Evolutionary conservation across 2,888 invertebrate species (phyloP).

Genomic region (Drosophila mimetica): DNA sequence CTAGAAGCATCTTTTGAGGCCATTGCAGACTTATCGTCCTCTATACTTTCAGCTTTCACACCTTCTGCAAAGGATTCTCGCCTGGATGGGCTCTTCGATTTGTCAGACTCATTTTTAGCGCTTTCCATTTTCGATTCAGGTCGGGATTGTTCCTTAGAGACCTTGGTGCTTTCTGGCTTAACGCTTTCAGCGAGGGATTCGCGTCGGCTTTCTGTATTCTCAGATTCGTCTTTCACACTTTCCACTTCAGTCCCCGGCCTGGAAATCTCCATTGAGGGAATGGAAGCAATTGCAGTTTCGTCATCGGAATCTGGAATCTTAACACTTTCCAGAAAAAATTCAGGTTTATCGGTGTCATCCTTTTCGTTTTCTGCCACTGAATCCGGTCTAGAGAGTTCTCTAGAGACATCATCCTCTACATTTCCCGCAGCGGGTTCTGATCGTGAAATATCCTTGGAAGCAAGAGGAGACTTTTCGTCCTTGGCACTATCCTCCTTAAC

Average conservation of each 20-base stretch:
- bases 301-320: conserved; percentile 4
- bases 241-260: conserved; percentile 38
- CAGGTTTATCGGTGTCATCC: conserved; percentile 32
- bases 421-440: conserved; percentile 8
- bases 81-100: conserved; percentile 27
- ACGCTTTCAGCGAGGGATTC: conserved; percentile 30
- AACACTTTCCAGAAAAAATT: conserved; percentile 27
- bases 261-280: conserved; percentile 32
- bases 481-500: conserved; percentile 23
- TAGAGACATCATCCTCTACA: conserved; percentile 13
- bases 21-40: conserved; percentile 1
- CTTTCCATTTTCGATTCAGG: conserved; percentile 33
- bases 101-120: conserved; percentile 20
- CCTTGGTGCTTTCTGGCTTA: conserved; percentile 31
- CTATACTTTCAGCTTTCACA: conserved; percentile 11
- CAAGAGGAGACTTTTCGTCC: conserved; percentile 51
- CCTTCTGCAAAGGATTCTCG: conserved; percentile 24
- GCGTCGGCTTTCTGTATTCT: conserved; percentile 29
- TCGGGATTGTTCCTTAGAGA: conserved; percentile 23
- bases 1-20: conserved; percentile 24
- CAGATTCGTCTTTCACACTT: conserved; percentile 26
- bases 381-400: conserved; percentile 37
- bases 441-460: conserved; percentile 14
- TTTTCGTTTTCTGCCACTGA: conserved; percentile 30
- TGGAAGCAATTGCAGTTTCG: not conserved